A percentile compares a stretch with the other conserved stretches of the same genome.
Conservation (phyloP, 2,113 vertebrate genomes). For the Peromyscus californicus region DNA sequence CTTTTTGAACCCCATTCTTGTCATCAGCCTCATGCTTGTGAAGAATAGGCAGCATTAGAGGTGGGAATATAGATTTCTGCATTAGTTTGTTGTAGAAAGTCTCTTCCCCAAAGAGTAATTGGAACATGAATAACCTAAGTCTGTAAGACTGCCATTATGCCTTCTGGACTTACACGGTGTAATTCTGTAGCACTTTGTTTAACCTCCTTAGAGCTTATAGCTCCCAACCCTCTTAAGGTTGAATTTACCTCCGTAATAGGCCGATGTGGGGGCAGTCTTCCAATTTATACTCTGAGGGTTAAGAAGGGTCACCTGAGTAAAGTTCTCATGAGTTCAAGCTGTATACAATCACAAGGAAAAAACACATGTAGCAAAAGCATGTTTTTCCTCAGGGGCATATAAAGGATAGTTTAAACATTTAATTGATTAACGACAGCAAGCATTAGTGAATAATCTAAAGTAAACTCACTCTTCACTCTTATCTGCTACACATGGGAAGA, state of each 20-base stretch:
- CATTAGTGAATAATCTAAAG: neutral
- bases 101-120: neutral
- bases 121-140: neutral
- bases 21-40: neutral
- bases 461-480: neutral
- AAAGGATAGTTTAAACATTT: neutral
- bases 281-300: neutral
- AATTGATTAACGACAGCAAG: neutral
- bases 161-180: neutral
- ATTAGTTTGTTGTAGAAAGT: neutral
- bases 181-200: neutral
- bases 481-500: neutral
- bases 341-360: neutral
- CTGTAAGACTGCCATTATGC: neutral
- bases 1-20: neutral
- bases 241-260: neutral
- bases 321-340: neutral
- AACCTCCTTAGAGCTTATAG: neutral
- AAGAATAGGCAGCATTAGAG: neutral
- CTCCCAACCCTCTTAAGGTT: neutral
- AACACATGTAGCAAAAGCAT: neutral
- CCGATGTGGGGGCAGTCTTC: neutral
- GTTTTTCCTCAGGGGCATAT: neutral
- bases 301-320: neutral
- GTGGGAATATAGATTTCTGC: neutral